Conservation (phyloP, 1,140 invertebrate genomes). For the Orussus abietinus region DNA sequence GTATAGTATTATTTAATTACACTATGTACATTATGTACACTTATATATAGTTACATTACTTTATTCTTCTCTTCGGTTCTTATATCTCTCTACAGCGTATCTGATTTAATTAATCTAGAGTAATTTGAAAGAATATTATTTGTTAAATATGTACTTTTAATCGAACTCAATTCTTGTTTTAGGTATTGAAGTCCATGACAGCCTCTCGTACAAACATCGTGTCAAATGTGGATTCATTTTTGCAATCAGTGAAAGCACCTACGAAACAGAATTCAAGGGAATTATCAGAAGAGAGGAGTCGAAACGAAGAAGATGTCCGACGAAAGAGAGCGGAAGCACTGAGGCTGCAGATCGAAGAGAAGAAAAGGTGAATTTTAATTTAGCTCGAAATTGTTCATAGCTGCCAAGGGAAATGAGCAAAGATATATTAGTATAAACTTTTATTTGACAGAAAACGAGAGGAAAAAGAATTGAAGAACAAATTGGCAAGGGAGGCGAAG, state of each 20-base stretch:
- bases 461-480: conserved; percentile 58
- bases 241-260: conserved; percentile 27
- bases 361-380: conserved; percentile 41
- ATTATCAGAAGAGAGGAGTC: conserved; percentile 34
- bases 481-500: conserved; percentile 55
- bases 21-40: no score
- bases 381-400: background rate
- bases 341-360: conserved; percentile 52
- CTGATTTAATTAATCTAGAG: background rate
- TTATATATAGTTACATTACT: no score
- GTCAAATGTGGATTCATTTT: conserved; percentile 36
- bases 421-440: conserved; percentile 3
- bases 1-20: no score
- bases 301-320: conserved; percentile 38
- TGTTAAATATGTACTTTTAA: no score
- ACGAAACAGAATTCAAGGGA: conserved; percentile 32
- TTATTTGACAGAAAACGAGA: conserved; percentile 49
- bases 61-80: background rate
- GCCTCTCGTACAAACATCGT: conserved; percentile 35
- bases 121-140: no score
- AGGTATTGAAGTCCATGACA: conserved; percentile 35
- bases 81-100: background rate
- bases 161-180: conserved; percentile 26
- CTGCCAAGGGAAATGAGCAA: conserved; percentile 2
- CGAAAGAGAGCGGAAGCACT: conserved; percentile 47